Percentiles rank a stretch among this genome's conserved stretches.
phyloP scores from a whole-genome alignment of 92 coral and sea anemone genomes.

The Bergia puertoricense region DNA sequence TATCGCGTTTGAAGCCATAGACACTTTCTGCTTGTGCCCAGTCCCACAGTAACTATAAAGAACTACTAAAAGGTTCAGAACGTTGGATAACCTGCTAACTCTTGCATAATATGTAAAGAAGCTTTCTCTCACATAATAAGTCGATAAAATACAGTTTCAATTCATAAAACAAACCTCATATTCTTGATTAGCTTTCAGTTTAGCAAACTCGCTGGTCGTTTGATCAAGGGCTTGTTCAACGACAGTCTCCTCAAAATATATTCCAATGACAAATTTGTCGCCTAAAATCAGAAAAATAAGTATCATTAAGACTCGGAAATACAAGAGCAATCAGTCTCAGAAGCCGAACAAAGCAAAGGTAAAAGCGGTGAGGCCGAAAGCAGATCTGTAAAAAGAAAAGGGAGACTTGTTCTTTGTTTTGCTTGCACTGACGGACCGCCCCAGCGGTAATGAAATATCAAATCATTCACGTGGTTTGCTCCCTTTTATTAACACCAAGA shows the following conservation, averaged over 20 bases:
- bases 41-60: no score
- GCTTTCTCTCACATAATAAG: not conserved
- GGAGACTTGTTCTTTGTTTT: no score
- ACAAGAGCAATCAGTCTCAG: no score
- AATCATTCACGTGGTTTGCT: no score
- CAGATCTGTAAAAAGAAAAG: no score
- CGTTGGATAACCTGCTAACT: not conserved
- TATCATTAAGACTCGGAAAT: not conserved
- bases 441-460: not conserved
- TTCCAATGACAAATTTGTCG: constrained; percentile 10
- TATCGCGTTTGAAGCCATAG: no score
- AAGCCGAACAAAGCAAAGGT: no score
- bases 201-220: constrained; percentile 20
- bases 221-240: constrained; percentile 5
- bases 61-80: no score
- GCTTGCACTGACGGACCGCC: no score
- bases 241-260: constrained; percentile 10
- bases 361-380: no score
- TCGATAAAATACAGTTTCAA: not conserved
- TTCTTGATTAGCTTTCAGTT: not conserved
- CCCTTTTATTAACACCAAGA: no score
- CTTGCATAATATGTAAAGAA: not conserved
- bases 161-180: not conserved
- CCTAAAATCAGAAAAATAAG: not conserved
- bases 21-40: no score